These are phyloP conservation scores for Pogonophryne albipinna DNA, from an alignment of 2,797 vertebrate species.

Conservation along the genomic window DNA sequence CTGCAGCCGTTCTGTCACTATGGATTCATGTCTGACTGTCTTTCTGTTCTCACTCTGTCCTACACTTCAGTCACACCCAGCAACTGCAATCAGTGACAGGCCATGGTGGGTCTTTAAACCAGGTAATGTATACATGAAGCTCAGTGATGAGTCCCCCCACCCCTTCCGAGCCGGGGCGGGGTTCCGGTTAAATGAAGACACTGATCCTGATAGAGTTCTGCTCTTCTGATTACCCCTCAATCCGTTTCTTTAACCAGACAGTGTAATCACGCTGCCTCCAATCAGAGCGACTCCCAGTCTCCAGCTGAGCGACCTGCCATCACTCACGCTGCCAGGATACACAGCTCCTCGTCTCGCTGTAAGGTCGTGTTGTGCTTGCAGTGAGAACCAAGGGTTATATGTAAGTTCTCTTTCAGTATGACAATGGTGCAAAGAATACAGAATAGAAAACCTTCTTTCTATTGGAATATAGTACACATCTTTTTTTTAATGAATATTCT, in stretches of 20 bases:
- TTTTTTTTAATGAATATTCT: no score
- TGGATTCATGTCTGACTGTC: slow-evolving; percentile 54
- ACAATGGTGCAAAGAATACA: background rate
- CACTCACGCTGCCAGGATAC: slow-evolving; percentile 26
- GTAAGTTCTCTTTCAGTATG: slow-evolving; percentile 1
- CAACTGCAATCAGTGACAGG: slow-evolving; percentile 46
- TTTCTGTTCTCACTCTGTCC: slow-evolving; percentile 17
- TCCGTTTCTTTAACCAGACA: slow-evolving; percentile 25
- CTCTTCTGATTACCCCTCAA: slow-evolving; percentile 32
- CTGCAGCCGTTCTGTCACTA: slow-evolving; percentile 14
- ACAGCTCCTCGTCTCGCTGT: slow-evolving; percentile 30
- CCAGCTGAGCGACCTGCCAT: slow-evolving; percentile 52
- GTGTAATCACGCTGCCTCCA: slow-evolving; percentile 35
- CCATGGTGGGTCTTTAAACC: slow-evolving; percentile 8
- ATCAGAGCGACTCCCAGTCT: slow-evolving; percentile 45
- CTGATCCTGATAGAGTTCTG: slow-evolving; percentile 8
- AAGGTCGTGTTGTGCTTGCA: slow-evolving; percentile 14
- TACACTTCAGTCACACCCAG: background rate
- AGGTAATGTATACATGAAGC: slow-evolving; percentile 14
- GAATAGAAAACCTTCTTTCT: no score
- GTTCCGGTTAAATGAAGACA: slow-evolving; percentile 10
- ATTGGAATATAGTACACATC: no score
- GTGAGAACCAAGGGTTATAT: slow-evolving; percentile 10
- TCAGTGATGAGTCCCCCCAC: slow-evolving; percentile 9
- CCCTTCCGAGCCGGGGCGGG: slow-evolving; percentile 1